Percentiles rank a stretch among this genome's conserved stretches.
Conservation (phyloP, 2,888 invertebrate genomes). For the Leucophenga maculata region DNA sequence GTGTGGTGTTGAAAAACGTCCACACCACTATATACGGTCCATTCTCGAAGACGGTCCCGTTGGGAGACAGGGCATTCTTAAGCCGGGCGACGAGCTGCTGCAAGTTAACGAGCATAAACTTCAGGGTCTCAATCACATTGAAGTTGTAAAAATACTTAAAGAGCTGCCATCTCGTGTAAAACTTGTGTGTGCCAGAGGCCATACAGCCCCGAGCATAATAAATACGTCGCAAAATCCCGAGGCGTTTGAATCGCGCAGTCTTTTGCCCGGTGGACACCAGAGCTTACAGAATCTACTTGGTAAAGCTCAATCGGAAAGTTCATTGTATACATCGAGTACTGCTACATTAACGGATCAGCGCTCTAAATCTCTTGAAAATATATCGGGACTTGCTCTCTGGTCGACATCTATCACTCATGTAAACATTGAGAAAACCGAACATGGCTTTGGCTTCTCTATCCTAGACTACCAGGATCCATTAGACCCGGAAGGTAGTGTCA, state of each 20-base stretch:
- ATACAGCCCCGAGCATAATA: conserved; percentile 77
- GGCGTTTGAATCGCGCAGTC: conserved; percentile 86
- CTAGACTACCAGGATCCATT: conserved; percentile 98
- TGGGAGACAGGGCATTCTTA: conserved; percentile 89
- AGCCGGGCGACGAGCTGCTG: conserved; percentile 95
- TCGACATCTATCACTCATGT: conserved; percentile 93
- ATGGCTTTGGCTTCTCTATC: conserved; percentile 98
- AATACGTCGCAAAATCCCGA: conserved; percentile 85
- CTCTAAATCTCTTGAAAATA: conserved; percentile 94
- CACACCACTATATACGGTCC: conserved; percentile 98
- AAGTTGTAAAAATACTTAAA: conserved; percentile 95
- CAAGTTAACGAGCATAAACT: conserved; percentile 95
- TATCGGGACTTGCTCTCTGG: conserved; percentile 97
- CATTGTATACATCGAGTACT: conserved; percentile 89
- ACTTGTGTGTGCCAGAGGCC: conserved; percentile 89
- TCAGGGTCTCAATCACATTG: conserved; percentile 94
- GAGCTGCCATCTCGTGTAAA: conserved; percentile 92
- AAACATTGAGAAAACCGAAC: conserved; percentile 92
- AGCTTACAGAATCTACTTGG: conserved; percentile 86
- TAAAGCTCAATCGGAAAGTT: conserved; percentile 96
- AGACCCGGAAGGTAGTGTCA: conserved; percentile 94
- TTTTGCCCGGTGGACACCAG: conserved; percentile 89
- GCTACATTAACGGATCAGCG: conserved; percentile 83
- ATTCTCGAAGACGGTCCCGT: conserved; percentile 97
- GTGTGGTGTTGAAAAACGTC: conserved; percentile 94